A percentile compares a stretch with the other conserved stretches of the same genome.
These are phyloP conservation scores for Indri indri DNA, from an alignment of 2,113 vertebrate genomes.

Conservation along the genomic window DNA sequence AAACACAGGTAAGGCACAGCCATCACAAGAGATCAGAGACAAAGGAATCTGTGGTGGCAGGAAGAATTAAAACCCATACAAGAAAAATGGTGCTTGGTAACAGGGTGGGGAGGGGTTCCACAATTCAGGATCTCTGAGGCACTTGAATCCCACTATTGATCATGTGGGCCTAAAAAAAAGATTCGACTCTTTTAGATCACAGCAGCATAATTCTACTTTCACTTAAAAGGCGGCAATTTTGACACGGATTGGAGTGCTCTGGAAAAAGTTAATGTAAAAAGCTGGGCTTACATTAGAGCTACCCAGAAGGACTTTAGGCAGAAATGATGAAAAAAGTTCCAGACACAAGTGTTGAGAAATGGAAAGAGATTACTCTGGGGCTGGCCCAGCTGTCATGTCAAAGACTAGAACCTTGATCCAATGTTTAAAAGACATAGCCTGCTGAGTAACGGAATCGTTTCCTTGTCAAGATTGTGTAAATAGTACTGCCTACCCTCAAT, in stretches of 20 bases:
- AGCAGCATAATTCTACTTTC: background rate
- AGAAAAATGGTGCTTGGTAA: background rate
- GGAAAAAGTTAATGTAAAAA: background rate
- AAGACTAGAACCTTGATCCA: background rate
- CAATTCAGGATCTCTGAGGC: background rate
- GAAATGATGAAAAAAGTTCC: background rate
- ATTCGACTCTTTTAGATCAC: background rate
- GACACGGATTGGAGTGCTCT: background rate
- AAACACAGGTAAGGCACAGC: background rate
- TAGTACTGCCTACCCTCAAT: background rate
- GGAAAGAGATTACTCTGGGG: background rate
- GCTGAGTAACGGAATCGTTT: background rate
- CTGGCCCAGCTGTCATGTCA: background rate
- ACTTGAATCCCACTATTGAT: background rate
- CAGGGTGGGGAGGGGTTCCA: background rate
- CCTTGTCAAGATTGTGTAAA: background rate
- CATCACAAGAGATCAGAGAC: background rate
- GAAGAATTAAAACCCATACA: background rate
- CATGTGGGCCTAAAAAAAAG: background rate
- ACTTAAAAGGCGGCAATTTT: background rate
- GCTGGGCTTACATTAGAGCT: background rate
- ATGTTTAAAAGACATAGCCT: background rate
- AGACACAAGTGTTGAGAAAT: background rate
- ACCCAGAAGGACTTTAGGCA: background rate
- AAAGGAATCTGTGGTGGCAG: background rate